Conservation (phyloP, 2,888 invertebrate genomes). For the Drosophila macrospina region DNA sequence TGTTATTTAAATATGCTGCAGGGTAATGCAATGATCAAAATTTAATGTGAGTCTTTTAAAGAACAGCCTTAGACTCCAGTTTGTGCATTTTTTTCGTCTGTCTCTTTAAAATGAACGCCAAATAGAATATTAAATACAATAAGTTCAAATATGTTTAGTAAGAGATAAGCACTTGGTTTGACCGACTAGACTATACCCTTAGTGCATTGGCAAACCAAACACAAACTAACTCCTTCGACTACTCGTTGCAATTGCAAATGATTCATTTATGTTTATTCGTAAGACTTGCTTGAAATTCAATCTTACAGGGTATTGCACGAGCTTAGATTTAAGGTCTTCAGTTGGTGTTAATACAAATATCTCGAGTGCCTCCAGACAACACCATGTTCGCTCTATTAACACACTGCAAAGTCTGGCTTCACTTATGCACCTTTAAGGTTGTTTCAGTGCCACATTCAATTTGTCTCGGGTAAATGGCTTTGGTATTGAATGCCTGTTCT, state of each 20-base stretch:
- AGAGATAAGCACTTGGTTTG: too few relatives aligned
- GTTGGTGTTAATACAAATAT: constrained; percentile 1
- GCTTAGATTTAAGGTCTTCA: constrained; percentile 5
- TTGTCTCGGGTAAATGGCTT: constrained; percentile 43
- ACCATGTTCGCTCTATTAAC: constrained; percentile 23
- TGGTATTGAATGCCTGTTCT: constrained; percentile 29
- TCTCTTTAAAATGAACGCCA: too few relatives aligned
- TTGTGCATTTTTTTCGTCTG: too few relatives aligned
- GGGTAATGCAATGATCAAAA: constrained; percentile 50
- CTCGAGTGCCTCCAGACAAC: background rate
- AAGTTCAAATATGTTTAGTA: too few relatives aligned
- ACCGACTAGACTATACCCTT: too few relatives aligned
- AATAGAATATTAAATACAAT: constrained; percentile 1
- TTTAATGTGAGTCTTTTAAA: constrained; percentile 28
- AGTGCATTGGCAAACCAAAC: too few relatives aligned
- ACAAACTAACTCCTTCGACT: too few relatives aligned
- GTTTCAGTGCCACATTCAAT: constrained; percentile 26
- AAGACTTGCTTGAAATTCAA: background rate
- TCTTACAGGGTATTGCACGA: background rate
- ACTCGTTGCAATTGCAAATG: too few relatives aligned
- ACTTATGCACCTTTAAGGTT: constrained; percentile 32
- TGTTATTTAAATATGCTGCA: constrained; percentile 63
- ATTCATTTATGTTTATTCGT: background rate
- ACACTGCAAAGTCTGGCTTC: background rate
- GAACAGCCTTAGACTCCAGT: background rate